Conservation (phyloP, 2,888 invertebrate genomes). For the Ramazzottius varieornatus region DNA sequence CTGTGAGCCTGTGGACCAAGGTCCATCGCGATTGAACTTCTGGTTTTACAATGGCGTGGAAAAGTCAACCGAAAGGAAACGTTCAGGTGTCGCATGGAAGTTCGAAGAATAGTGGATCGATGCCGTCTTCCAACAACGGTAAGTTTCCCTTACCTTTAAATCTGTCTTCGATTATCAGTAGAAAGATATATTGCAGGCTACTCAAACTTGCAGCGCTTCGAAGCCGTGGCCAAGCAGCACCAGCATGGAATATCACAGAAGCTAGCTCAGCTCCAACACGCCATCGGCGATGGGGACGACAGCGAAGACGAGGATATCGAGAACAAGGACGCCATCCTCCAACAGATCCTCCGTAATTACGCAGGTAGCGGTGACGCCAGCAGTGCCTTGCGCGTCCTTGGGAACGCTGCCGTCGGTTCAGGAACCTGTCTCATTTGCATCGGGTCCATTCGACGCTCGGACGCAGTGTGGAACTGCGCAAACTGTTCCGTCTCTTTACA, state of each 20-base stretch:
- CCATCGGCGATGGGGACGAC: not conserved
- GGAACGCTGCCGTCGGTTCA: slow-evolving; percentile 48
- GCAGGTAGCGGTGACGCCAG: not conserved
- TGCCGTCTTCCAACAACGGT: too few relatives aligned
- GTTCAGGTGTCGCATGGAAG: too few relatives aligned
- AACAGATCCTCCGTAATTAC: not conserved
- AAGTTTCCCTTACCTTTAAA: too few relatives aligned
- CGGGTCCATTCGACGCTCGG: slow-evolving; percentile 48
- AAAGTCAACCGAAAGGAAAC: too few relatives aligned
- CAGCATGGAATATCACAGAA: not conserved
- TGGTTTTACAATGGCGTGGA: too few relatives aligned
- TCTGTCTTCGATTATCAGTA: too few relatives aligned
- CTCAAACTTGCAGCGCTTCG: not conserved
- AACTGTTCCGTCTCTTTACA: slow-evolving; percentile 62
- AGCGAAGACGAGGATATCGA: not conserved
- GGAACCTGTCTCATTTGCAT: slow-evolving; percentile 70
- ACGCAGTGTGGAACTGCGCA: slow-evolving; percentile 57
- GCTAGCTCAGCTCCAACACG: not conserved
- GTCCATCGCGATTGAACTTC: too few relatives aligned
- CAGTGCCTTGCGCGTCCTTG: slow-evolving; percentile 34
- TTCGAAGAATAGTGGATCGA: too few relatives aligned
- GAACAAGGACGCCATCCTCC: not conserved
- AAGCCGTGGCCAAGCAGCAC: not conserved
- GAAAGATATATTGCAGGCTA: not conserved
- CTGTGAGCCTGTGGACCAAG: too few relatives aligned